Conservation (phyloP, 1,140 invertebrate genomes). For the Orussus abietinus region DNA sequence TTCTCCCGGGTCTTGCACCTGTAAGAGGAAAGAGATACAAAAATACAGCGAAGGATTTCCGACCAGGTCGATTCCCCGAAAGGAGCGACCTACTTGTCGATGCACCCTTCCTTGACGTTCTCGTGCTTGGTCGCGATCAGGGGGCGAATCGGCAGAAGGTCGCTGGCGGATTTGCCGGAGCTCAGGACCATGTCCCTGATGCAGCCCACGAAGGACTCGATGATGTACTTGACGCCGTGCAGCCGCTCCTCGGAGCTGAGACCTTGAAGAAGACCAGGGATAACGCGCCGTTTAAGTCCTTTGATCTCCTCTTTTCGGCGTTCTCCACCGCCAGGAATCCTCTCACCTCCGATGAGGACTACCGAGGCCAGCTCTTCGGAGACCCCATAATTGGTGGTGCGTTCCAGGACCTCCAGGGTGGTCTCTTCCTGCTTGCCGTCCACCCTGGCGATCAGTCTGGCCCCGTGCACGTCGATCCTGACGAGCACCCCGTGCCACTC, state of each 20-base stretch:
- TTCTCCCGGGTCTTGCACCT: constrained; percentile 73
- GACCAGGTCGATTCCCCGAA: constrained; percentile 1
- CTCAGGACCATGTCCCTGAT: constrained; percentile 80
- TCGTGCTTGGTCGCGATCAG: constrained; percentile 80
- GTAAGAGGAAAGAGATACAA: constrained; percentile 12
- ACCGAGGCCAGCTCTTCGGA: constrained; percentile 79
- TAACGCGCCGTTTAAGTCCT: neutral
- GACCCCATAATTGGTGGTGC: constrained; percentile 78
- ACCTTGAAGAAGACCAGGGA: constrained; percentile 51
- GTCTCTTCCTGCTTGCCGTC: constrained; percentile 76
- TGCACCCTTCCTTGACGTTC: constrained; percentile 80
- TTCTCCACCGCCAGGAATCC: neutral
- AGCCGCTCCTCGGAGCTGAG: constrained; percentile 79
- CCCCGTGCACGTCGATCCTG: constrained; percentile 77
- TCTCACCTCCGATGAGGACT: constrained; percentile 80
- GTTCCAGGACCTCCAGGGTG: constrained; percentile 72
- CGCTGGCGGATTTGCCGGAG: constrained; percentile 77
- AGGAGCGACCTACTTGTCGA: constrained; percentile 60
- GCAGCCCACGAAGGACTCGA: constrained; percentile 88
- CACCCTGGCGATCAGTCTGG: constrained; percentile 76
- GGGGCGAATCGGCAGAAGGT: constrained; percentile 73
- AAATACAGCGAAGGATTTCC: neutral
- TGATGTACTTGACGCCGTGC: constrained; percentile 85
- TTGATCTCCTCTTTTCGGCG: neutral
- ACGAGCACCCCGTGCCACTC: constrained; percentile 84